A percentile compares a stretch with the other conserved stretches of the same genome.
phyloP scores from a whole-genome alignment of 2,797 vertebrate genomes.

The Neosalanx taihuensis region DNA sequence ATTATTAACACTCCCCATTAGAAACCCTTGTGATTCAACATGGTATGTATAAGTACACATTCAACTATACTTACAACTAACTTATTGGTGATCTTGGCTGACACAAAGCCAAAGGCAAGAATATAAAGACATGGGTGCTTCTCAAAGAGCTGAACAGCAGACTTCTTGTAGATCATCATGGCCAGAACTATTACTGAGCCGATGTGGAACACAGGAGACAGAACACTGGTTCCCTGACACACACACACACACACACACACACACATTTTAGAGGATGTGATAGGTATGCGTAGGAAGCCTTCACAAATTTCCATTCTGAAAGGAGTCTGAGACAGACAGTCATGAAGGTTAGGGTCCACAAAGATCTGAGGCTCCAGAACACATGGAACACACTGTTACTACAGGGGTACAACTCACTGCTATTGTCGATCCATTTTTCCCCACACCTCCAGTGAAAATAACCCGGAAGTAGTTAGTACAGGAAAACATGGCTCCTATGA shows the following conservation, averaged over 20 bases:
- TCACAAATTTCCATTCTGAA: neutral
- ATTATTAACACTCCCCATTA: neutral
- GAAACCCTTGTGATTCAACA: neutral
- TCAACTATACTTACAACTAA: constrained; percentile 86
- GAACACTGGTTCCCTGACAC: constrained; percentile 91
- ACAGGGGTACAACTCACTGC: constrained; percentile 79
- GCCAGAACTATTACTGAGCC: constrained; percentile 92
- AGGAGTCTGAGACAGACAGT: neutral
- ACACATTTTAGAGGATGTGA: constrained; percentile 7
- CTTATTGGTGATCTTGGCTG: constrained; percentile 99
- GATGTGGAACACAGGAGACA: constrained; percentile 96
- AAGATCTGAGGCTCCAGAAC: no score
- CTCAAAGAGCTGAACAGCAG: constrained; percentile 92
- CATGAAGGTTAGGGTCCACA: no score
- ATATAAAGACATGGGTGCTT: constrained; percentile 97
- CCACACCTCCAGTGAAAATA: constrained; percentile 97
- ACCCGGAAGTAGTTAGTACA: constrained; percentile 97
- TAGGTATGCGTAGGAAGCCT: neutral
- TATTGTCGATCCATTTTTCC: constrained; percentile 98
- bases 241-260: constrained; percentile 32
- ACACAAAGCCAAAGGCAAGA: constrained; percentile 94
- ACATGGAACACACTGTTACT: neutral
- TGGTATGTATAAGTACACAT: neutral
- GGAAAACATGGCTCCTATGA: constrained; percentile 92
- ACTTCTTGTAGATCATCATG: constrained; percentile 98